These are phyloP conservation scores for Menidia beryllina DNA, from an alignment of 2,113 vertebrate genomes.

Conservation along the genomic window DNA sequence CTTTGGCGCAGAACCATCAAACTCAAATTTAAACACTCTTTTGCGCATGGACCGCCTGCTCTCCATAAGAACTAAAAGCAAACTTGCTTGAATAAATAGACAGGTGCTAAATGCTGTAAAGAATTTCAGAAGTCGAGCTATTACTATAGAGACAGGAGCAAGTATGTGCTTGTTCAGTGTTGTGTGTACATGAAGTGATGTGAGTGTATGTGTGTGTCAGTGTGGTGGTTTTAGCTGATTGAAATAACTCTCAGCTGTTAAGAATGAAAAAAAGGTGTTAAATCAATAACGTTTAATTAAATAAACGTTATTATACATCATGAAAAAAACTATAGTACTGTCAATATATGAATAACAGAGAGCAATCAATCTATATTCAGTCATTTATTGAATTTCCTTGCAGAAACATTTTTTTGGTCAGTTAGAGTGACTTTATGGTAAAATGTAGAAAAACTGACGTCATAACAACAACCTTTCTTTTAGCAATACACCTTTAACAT, in stretches of 20 bases:
- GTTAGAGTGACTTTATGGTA: too few relatives aligned
- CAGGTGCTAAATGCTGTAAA: neutral
- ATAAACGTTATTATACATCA: neutral
- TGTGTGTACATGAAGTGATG: neutral
- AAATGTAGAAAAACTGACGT: too few relatives aligned
- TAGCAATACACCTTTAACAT: too few relatives aligned
- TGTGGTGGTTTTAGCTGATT: too few relatives aligned
- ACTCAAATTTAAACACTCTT: neutral
- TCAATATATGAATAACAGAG: neutral
- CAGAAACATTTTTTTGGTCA: too few relatives aligned
- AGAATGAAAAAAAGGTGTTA: neutral
- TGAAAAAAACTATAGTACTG: neutral
- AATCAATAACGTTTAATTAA: constrained; percentile 1
- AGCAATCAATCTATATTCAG: too few relatives aligned
- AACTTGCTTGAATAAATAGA: constrained; percentile 14
- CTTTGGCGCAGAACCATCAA: neutral
- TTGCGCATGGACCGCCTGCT: neutral
- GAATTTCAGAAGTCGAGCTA: neutral
- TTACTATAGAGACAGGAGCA: neutral
- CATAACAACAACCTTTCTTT: too few relatives aligned
- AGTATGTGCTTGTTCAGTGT: neutral
- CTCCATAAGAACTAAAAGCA: constrained; percentile 6
- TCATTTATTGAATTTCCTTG: too few relatives aligned
- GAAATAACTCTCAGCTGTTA: too few relatives aligned
- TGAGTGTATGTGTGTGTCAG: too few relatives aligned